These are phyloP conservation scores for Phragmatobia fuliginosa DNA, from an alignment of 2,888 invertebrate genomes.

Conservation along the genomic window DNA sequence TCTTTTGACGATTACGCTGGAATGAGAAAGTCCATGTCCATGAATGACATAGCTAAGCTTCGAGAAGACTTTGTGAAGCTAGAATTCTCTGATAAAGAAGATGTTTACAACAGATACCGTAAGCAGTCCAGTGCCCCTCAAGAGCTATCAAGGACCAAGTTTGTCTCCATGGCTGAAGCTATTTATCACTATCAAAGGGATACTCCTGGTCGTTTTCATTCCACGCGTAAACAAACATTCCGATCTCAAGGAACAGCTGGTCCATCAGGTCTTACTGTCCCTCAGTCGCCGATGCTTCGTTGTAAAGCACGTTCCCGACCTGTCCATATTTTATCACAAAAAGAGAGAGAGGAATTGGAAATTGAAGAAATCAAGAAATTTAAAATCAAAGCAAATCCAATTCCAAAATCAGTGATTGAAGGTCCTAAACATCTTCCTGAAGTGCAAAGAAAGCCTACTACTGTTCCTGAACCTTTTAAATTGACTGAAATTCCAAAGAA, in stretches of 20 bases:
- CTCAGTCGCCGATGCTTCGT: conserved; percentile 84
- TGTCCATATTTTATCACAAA: conserved; percentile 82
- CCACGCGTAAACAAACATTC: conserved; percentile 64
- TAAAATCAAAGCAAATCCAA: conserved; percentile 89
- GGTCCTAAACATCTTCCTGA: conserved; percentile 81
- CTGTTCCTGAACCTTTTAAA: conserved; percentile 89
- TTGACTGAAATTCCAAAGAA: conserved; percentile 86
- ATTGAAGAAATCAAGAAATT: conserved; percentile 89
- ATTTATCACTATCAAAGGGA: conserved; percentile 85
- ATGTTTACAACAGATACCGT: conserved; percentile 59
- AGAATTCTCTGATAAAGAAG: conserved; percentile 57
- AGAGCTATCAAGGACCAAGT: conserved; percentile 76
- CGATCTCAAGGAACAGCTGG: conserved; percentile 57
- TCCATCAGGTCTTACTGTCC: conserved; percentile 73
- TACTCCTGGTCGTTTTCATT: conserved; percentile 87
- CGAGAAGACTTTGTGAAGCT: conserved; percentile 61
- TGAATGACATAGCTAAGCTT: conserved; percentile 72
- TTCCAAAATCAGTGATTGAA: conserved; percentile 87
- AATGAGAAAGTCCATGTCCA: conserved; percentile 77
- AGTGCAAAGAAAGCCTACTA: conserved; percentile 84
- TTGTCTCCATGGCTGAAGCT: conserved; percentile 87
- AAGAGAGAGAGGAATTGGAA: conserved; percentile 88
- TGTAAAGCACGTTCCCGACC: conserved; percentile 86
- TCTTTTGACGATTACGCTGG: conserved; percentile 60
- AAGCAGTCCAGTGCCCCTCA: conserved; percentile 58